Evolutionary conservation across 1,140 invertebrate species (phyloP).

Genomic region (Cherax quadricarinatus): DNA sequence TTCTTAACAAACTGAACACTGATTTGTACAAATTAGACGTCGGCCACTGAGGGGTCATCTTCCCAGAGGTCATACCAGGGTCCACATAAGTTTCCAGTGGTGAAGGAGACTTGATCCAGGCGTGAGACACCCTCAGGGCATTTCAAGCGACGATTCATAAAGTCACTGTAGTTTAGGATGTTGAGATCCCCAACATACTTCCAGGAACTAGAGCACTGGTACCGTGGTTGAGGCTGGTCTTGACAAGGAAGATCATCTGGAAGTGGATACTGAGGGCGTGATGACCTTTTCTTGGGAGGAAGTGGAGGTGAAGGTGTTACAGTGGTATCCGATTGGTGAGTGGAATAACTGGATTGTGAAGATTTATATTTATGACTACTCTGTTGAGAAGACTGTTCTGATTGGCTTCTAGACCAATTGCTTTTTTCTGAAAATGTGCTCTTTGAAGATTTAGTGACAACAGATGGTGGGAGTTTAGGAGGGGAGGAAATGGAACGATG

Average conservation of each 20-base stretch:
- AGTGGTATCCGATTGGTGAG: background rate
- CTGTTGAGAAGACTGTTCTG: background rate
- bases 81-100: constrained; percentile 84
- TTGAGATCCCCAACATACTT: constrained; percentile 43
- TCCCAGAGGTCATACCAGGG: constrained; percentile 93
- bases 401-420: background rate
- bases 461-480: background rate
- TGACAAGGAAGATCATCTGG: constrained; percentile 20
- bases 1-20: background rate
- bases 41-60: constrained; percentile 78
- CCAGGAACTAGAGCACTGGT: background rate
- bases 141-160: constrained; percentile 76
- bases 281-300: constrained; percentile 15
- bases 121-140: constrained; percentile 78
- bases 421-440: background rate
- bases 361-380: background rate
- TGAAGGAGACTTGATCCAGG: constrained; percentile 80
- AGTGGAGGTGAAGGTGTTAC: constrained; percentile 9
- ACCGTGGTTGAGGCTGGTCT: background rate
- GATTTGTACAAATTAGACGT: constrained; percentile 31
- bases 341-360: background rate
- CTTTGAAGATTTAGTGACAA: background rate
- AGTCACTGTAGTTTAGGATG: constrained; percentile 67
- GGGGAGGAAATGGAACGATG: constrained; percentile 40
- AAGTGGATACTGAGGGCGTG: constrained; percentile 27